Conservation (phyloP, 1,140 invertebrate species). For the Eurosta solidaginis region DNA sequence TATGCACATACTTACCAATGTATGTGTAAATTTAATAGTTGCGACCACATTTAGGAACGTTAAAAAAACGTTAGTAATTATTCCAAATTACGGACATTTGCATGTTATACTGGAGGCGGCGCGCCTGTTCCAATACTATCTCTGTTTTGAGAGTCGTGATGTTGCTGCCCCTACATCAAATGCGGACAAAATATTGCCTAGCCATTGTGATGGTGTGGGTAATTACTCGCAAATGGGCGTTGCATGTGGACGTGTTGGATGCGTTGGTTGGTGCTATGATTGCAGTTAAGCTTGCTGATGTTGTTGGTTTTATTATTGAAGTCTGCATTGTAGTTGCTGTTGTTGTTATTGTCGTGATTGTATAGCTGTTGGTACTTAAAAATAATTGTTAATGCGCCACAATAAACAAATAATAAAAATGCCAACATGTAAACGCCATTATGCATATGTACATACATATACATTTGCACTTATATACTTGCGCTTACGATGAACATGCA, state of each 20-base stretch:
- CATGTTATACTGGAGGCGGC: slow-evolving; percentile 24
- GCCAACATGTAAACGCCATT: slow-evolving; percentile 26
- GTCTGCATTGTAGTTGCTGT: neutral
- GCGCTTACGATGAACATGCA: too few species aligned
- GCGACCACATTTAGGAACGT: slow-evolving; percentile 22
- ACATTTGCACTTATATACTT: neutral
- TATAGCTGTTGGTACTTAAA: slow-evolving; percentile 25
- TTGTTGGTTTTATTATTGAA: neutral
- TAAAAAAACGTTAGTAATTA: slow-evolving; percentile 24
- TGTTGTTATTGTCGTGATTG: neutral
- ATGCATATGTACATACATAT: too few species aligned
- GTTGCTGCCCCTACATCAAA: too few species aligned
- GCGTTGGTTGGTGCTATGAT: slow-evolving; percentile 26
- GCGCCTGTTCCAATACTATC: neutral
- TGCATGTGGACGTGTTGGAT: slow-evolving; percentile 25
- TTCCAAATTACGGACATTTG: slow-evolving; percentile 27
- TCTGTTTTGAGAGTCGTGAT: too few species aligned
- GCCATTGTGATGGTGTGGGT: neutral
- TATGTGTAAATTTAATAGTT: too few species aligned
- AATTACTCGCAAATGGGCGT: slow-evolving; percentile 25
- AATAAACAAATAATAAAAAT: slow-evolving; percentile 29
- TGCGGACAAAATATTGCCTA: too few species aligned
- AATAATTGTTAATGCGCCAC: slow-evolving; percentile 27
- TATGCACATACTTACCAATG: too few species aligned
- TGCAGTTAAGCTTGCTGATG: neutral